A percentile compares a stretch with the other conserved stretches of the same genome.
These are phyloP conservation scores for Spilogale gracilis DNA, from an alignment of 2,113 vertebrate genomes.

Conservation along the genomic window DNA sequence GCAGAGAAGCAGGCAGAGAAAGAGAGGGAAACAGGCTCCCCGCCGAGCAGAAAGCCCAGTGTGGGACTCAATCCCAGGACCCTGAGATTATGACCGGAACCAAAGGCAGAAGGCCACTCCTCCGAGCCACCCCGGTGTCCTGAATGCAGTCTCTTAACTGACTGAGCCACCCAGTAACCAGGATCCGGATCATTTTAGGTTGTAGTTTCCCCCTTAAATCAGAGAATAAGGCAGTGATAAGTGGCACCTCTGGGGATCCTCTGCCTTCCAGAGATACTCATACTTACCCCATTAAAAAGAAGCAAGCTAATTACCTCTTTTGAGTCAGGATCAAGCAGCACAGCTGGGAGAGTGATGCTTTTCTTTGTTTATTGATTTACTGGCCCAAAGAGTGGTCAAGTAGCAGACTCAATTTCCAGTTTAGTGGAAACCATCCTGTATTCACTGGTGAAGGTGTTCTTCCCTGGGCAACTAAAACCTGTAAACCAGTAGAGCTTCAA, in stretches of 20 bases:
- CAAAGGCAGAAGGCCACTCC: too few species aligned
- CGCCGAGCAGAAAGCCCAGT: too few species aligned
- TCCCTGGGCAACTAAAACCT: neutral
- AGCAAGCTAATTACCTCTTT: conserved; percentile 3
- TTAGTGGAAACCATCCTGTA: neutral
- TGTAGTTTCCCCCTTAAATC: neutral
- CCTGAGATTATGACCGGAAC: too few species aligned
- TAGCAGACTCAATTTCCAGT: neutral
- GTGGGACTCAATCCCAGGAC: too few species aligned
- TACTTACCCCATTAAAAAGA: neutral
- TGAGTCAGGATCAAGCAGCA: neutral
- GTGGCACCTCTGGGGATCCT: neutral
- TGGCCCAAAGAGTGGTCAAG: neutral
- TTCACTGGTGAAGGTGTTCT: neutral
- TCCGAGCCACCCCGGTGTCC: too few species aligned
- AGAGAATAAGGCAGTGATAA: neutral
- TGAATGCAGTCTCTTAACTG: accelerated
- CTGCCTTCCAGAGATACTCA: neutral
- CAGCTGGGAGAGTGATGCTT: neutral
- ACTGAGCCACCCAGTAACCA: too few species aligned
- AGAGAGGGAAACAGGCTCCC: too few species aligned
- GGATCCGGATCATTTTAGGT: neutral
- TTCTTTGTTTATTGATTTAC: neutral
- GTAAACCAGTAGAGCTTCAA: neutral
- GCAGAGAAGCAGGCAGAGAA: too few species aligned